A percentile compares a stretch with the other conserved stretches of the same genome.
These are phyloP conservation scores for Agrotis clavis DNA, from an alignment of 2,888 invertebrate species.

Conservation along the genomic window DNA sequence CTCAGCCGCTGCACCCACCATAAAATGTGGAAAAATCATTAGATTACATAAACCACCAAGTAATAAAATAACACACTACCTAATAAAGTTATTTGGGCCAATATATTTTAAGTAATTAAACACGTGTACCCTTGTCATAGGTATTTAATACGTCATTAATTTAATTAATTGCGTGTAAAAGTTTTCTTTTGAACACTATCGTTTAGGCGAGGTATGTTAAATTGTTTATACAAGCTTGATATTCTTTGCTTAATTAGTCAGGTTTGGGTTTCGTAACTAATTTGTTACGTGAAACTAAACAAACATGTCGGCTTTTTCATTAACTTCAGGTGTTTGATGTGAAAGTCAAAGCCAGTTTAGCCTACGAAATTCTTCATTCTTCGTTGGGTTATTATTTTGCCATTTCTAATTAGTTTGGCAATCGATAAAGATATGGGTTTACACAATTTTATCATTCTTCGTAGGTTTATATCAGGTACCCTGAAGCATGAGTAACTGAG, in stretches of 20 bases:
- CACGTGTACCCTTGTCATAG: background rate
- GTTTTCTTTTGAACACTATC: conserved; percentile 16
- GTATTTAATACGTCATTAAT: conserved; percentile 16
- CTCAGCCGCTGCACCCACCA: no score
- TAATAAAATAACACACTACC: background rate
- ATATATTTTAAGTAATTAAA: background rate
- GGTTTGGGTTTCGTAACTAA: conserved; percentile 48
- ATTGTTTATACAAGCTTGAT: conserved; percentile 31
- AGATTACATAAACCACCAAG: no score
- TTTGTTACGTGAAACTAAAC: conserved; percentile 21
- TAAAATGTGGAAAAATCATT: no score
- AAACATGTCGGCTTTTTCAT: conserved; percentile 29
- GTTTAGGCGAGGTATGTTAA: conserved; percentile 41
- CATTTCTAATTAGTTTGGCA: no score
- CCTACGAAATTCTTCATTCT: no score
- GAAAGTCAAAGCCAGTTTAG: no score
- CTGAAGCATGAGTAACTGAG: no score
- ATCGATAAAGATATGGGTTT: no score
- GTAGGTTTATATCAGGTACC: no score
- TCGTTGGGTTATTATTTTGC: no score
- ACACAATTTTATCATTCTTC: no score
- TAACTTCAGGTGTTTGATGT: background rate
- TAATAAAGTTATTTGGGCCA: background rate
- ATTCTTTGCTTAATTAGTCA: conserved; percentile 35
- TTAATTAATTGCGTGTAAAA: conserved; percentile 1